Base-by-base conservation (phyloP, 2,888 invertebrate genomes). In the Agrochola litura region DNA sequence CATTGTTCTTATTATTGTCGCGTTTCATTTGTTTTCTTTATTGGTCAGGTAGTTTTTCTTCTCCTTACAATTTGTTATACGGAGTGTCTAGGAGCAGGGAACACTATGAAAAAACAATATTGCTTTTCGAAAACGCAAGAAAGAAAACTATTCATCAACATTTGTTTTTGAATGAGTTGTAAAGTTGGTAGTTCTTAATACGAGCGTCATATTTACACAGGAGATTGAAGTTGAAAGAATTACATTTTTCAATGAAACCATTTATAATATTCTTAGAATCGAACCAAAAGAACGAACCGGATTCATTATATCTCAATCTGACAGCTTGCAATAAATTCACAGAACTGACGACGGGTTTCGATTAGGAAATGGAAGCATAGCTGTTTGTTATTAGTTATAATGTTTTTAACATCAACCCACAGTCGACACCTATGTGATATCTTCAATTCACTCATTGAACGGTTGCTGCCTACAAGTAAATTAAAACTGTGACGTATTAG, bases 261-360 rank as follows among this genome's bases (percentile, higher is more conserved):
- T 54, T 83, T 60, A 72, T 78, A 43, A 54, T 69, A 60, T 81
- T 84, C 66, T 73, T 4, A 25, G 84, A 82, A 82, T 16, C 19
- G 22, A 58, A 68, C 64, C 64, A 41, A 64, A 65, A 63, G 43
- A 52, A 49, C 25, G 30, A 46, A 73, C 69, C 67, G 75, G 81
- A 67, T 74, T 79, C 74, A 43, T 71, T 37, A 71, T 68, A 84
- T 79, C 54, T 52, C 43, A 68, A 52, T 72, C 64, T 52, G 84
- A 70, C 70, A 83, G 79, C 69, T 52, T 56, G 54, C 22, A 54
- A 69, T 60, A 70, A 58, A 74, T 79, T 79, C 67, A 46, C 2
- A 56, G 82, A 83, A 43, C 69, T 65, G 56, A 63, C 79, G 56
- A 63, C 79, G 64, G 12, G 49, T 76, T n/a, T 63, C 30, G 54